Conservation (phyloP, 2,797 vertebrate genomes). For the Argentina silus region DNA sequence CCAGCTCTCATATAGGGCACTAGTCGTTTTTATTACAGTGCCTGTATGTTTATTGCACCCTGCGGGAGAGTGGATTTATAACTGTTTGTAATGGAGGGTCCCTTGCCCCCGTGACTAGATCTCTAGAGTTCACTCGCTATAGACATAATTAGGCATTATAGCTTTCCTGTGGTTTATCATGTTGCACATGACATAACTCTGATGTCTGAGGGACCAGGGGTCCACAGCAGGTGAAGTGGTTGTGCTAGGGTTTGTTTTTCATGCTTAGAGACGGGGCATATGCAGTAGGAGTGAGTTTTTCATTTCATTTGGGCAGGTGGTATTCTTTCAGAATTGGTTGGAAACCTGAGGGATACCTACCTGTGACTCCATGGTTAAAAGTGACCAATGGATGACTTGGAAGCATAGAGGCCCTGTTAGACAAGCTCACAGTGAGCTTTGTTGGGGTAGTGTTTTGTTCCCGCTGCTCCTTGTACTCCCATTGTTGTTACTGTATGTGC, state of each 20-base stretch:
- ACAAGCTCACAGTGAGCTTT: constrained; percentile 18
- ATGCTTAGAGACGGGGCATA: too few species aligned
- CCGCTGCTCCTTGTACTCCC: not conserved
- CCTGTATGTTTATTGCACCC: constrained; percentile 39
- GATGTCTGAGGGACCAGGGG: constrained; percentile 5
- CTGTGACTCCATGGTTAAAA: not conserved
- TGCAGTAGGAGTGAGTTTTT: too few species aligned
- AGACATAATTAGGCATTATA: not conserved
- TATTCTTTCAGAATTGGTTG: too few species aligned
- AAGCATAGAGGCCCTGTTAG: constrained; percentile 22
- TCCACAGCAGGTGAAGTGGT: not conserved
- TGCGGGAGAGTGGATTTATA: constrained; percentile 51
- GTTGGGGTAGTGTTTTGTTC: constrained; percentile 22
- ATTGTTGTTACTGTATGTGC: constrained; percentile 41
- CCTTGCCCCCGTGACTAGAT: constrained; percentile 24
- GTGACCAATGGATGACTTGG: not conserved
- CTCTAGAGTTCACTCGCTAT: not conserved
- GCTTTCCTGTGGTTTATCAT: constrained; percentile 24
- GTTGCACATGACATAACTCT: constrained; percentile 25
- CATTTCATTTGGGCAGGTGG: too few species aligned
- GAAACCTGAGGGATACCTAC: too few species aligned
- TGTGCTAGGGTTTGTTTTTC: not conserved
- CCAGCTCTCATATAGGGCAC: constrained; percentile 40
- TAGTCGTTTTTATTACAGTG: constrained; percentile 46
- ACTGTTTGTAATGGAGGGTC: constrained; percentile 45